Base-by-base conservation (phyloP, 2,113 vertebrate species). In the Turnix velox region DNA sequence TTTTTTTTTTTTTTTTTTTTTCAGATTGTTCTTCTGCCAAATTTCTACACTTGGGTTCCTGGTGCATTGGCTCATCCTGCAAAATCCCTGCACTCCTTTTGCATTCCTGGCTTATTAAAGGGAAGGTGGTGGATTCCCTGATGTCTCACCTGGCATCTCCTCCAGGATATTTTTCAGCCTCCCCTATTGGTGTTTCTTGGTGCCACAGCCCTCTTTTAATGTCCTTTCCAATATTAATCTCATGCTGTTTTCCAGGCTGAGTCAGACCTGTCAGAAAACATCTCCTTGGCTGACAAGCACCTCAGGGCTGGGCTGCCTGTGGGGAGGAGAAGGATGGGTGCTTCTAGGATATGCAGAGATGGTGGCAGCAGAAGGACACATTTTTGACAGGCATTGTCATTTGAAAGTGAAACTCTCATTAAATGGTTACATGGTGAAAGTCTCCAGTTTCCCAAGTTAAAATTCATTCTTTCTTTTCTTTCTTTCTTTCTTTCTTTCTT, bases 31-130 rank as follows among this genome's bases (percentile, higher is more conserved):
- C 51, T 69, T 28, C 37, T 28, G 37, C 57, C 66, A 20, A 2
- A 20, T 61, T 49, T 46, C 72, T 59, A 4, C 58, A 25, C 58
- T 25, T 51, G 75, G 49, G 68, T 93, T 92, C 88, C 63, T 39
- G 14, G 27, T 9, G 6, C 8, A 1, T 66, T 61, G 18, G 35
- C 67, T 95, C 88, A 83, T 2, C 4, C 30, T 46, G 40, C 49
- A 27, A 18, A 90, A 49, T 30, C 12, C 17, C 39, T 7, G 17
- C 84, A 3, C 25, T 14, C 86, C 37, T 57, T 52, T 43, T n/a
- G n/a, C 77, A 40, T 92, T 87, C 85, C 81, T 66, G 20, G 22
- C n/a, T 91, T 61, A 86, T 91, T 95, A 93, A 65, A 86, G 25
- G 37, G 57, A 46, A 77, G 65, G 55, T 22, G 54, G 10, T 51